Base-by-base conservation (phyloP, 2,888 invertebrate genomes). In the Bedellia somnulentella region DNA sequence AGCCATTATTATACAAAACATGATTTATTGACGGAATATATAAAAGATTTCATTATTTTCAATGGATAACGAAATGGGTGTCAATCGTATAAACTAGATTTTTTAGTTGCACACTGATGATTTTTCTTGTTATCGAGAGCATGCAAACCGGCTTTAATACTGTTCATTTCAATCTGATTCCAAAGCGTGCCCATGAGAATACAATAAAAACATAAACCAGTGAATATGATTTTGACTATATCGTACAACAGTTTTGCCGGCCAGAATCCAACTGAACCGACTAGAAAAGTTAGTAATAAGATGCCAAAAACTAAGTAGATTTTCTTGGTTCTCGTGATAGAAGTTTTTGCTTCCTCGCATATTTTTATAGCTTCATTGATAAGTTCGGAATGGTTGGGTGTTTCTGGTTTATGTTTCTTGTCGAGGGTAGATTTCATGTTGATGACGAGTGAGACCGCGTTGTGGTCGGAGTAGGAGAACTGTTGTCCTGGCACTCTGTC, bases 391-490 rank as follows among this genome's bases (percentile, higher is more conserved):
- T n/a, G n/a, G n/a, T n/a, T n/a, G n/a, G n/a, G n/a, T n/a, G n/a
- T n/a, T 18, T 6, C 5, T 6, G 18, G 18, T 18, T 18, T 18
- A 18, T 5, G 9, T 6, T 24, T 15, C 4, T 21, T 14, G 15
- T 4, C 5, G n/a, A 4, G 21, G 1, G 39, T 36, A 9, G 42
- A 42, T 32, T 40, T 53, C 1, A 70, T 27, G 16, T 42, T 43
- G 5, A 81, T 32, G 40, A 68, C 80, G 5, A 87, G 80, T 35
- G 80, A 62, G 5, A 94, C 85, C 9, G 91, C 93, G 62, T 94
- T 93, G 56, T 94, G 94, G 57, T 95, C 94, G 0, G 94, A 93
- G 60, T 85, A 93, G 44, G 92, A 92, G 45, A 85, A 89, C 30
- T 71, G 52, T 38, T 80, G 64, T 13, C 79, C 81, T 0, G 91